Base-by-base conservation (phyloP, 2,888 invertebrate genomes). In the Melanargia galathea region DNA sequence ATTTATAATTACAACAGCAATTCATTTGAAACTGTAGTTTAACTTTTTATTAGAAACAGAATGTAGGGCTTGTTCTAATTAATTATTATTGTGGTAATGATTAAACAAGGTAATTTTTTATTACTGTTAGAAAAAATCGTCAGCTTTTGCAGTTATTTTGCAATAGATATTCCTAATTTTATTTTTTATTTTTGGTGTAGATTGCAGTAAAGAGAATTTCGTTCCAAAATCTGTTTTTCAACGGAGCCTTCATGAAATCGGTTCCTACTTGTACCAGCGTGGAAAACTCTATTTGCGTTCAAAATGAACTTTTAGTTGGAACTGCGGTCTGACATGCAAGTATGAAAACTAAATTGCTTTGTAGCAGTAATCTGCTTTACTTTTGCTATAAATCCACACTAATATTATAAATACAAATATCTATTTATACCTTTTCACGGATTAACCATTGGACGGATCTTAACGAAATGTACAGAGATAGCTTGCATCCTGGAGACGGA, bases 211-310 rank as follows among this genome's bases (percentile, higher is more conserved):
- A 18, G 18, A 20, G 38, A 56, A 45, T 30, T 40, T 40, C 13
- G 30, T 8, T n/a, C 57, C 67, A 65, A 67, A 79, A 56, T 65
- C 54, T 55, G 65, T 62, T 43, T 82, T 79, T 67, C 65, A 66
- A 69, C 75, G 75, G 75, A 73, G 76, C 72, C 57, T 57, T 33
- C 33, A 30, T 57, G 33, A 57, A 77, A 75, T 71, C 68, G 65
- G 70, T 74, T 75, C 73, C 68, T 67, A 67, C 74, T 74, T 74
- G 73, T 76, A 75, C 74, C 71, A 72, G 64, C 70, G 69, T 67
- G 69, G 70, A 75, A 80, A 77, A 76, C 76, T 75, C 73, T 69
- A 79, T 77, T 75, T 72, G 69, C 70, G 46, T 46, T 57, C 30
- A 45, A 45, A 87, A 86, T 63, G 48, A 60, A 55, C 60, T 63